Evolutionary conservation across 2,797 vertebrate species (phyloP).

Genomic region (Steatocranus sp.): DNA sequence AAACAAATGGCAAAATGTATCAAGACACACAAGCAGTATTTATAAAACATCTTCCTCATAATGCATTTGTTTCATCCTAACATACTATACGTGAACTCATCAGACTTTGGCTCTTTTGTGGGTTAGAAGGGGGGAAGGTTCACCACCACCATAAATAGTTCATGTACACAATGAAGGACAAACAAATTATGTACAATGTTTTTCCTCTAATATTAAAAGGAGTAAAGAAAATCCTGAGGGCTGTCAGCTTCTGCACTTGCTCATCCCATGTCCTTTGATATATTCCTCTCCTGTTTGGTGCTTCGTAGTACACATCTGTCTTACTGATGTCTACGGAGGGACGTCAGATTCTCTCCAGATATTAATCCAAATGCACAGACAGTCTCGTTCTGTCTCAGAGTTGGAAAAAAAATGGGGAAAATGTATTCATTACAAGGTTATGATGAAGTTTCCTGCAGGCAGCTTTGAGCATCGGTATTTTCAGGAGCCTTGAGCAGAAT

Average conservation of each 20-base stretch:
- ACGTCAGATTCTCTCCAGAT: slow-evolving; percentile 31
- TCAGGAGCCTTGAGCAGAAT: slow-evolving; percentile 55
- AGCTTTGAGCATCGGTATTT: slow-evolving; percentile 47
- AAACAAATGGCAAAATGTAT: slow-evolving; percentile 49
- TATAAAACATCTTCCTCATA: slow-evolving; percentile 12
- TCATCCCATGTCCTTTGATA: slow-evolving; percentile 25
- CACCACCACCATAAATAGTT: slow-evolving; percentile 48
- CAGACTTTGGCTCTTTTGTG: slow-evolving; percentile 44
- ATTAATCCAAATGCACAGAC: slow-evolving; percentile 53
- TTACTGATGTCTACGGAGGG: slow-evolving; percentile 21
- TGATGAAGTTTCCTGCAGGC: slow-evolving; percentile 62
- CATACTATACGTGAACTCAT: neutral
- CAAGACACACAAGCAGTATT: slow-evolving; percentile 42
- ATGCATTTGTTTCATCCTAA: neutral
- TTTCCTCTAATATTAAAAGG: slow-evolving; percentile 39
- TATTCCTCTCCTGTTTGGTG: slow-evolving; percentile 23
- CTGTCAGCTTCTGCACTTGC: slow-evolving; percentile 43
- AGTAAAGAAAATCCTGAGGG: slow-evolving; percentile 65
- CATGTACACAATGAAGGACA: slow-evolving; percentile 55
- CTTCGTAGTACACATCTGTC: slow-evolving; percentile 20
- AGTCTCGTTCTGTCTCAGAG: slow-evolving; percentile 41
- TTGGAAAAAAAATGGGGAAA: slow-evolving; percentile 52
- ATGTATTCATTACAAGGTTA: slow-evolving; percentile 65
- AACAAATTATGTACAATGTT: slow-evolving; percentile 65
- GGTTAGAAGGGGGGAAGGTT: slow-evolving; percentile 25